Base-by-base conservation (phyloP, 2,113 vertebrate genomes). In the Siniperca chuatsi region DNA sequence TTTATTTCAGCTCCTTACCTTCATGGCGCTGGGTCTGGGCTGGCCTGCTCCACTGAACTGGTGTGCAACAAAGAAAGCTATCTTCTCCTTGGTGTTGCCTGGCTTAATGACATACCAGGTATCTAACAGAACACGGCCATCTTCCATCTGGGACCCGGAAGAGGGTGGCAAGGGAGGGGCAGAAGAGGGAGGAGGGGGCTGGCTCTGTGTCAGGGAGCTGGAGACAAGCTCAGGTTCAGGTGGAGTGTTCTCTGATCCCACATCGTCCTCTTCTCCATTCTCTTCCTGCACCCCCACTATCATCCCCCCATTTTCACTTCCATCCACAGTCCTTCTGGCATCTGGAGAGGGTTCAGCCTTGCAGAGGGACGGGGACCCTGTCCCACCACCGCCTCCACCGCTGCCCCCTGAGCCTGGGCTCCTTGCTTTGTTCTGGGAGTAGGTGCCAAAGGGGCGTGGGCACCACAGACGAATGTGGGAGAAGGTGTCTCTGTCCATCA, bases 61-160 rank as follows among this genome's bases (percentile, higher is more conserved):
- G 89, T 99, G 97, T 1, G 97, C 98, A 82, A 99, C 98, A 9
- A 99, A 99, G 75, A 99, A 99, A 15, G 98, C 98, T 9, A 99
- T 97, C 85, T 99, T 99, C 94, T 99, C 98, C 95, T 98, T 99
- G 69, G 98, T 99, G 93, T 99, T 99, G 25, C 98, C 98, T 0
- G 98, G 98, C 67, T 99, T 99, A 90, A 99, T 99, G 52, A 99
- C 98, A 29, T 99, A 99, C 98, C 98, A 99, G 0, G 98, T 99
- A 92, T 99, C 98, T 89, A 99, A 90, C 83, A 99, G 90, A 70
- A 99, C 97, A 6, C 97, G 95, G 0, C 97, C 97, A 37, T 99
- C 98, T 25, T 97, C 97, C 79, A 95, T 81, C 89, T 96, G 94
- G 0, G 95, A 69, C 1, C 93, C 93, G 1, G 92, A 84, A 0